Base-by-base conservation (phyloP, 1,140 invertebrate genomes). In the Nomia melanderi region DNA sequence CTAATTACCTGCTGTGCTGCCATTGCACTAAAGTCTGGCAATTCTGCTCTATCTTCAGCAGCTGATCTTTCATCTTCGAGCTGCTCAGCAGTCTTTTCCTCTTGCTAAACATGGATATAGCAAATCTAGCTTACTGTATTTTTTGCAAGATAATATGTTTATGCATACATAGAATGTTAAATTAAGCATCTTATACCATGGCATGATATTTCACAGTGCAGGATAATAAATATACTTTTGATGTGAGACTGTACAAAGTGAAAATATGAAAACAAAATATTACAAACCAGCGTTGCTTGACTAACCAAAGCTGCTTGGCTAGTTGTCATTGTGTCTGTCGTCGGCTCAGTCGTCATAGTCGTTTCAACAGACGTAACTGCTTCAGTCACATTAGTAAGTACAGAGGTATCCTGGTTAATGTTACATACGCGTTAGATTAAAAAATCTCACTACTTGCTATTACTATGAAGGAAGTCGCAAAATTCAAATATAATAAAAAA, bases 1-100 rank as follows among this genome's bases (percentile, higher is more conserved):
- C 62, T 59, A 33, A 66, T 90, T 92, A 94, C 93, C 93, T 94
- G 93, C 33, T 93, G 92, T 1, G 92, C 87, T 67, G 92, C 86
- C 90, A 93, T 92, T 31, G 92, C 91, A 73, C 92, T 79, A 83
- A 93, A 92, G 83, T 93, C 91, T 66, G 92, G 91, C 57, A 92
- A 82, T 82, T 92, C 90, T 71, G 91, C 90, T 73, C 86, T 85
- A 83, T 93, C 91, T 64, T 92, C 92, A 5, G 88, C 90, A 25
- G 89, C 90, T 76, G 91, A 90, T 83, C 90, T 89, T 81, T 93
- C 92, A 57, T 92, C 92, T 82, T 92, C 91, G 1, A 92, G 81
- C 53, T 92, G 90, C 67, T 92, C 91, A 0, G 85, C 88, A 14
- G 91, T 92, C 89, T 92, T 91, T 84, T 91, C 89, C 65, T 81